phyloP scores from a whole-genome alignment of 2,888 invertebrate genomes.

The Thera britannica region DNA sequence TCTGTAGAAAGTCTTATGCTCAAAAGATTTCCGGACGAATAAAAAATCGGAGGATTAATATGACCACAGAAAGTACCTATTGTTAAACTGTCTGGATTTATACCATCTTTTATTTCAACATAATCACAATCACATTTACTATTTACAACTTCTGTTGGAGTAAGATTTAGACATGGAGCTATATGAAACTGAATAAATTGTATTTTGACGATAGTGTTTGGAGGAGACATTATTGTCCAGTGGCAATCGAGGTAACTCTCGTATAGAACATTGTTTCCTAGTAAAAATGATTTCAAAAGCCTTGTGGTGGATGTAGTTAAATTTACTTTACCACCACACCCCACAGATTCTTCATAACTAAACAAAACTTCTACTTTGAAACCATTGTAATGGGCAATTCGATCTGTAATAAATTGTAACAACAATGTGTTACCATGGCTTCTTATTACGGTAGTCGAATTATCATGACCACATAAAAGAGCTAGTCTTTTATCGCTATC shows the following conservation, averaged over 20 bases:
- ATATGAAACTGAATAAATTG: slow-evolving; percentile 83
- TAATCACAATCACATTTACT: slow-evolving; percentile 88
- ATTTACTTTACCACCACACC: slow-evolving; percentile 89
- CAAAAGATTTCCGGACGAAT: slow-evolving; percentile 86
- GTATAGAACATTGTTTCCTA: slow-evolving; percentile 76
- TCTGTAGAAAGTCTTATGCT: slow-evolving; percentile 89
- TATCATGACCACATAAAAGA: slow-evolving; percentile 88
- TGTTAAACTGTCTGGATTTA: slow-evolving; percentile 86
- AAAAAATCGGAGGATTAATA: slow-evolving; percentile 79
- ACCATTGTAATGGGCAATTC: slow-evolving; percentile 72
- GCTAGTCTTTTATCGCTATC: slow-evolving; percentile 77
- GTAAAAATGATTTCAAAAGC: slow-evolving; percentile 69
- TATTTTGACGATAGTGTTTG: slow-evolving; percentile 86
- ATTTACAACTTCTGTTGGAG: slow-evolving; percentile 67
- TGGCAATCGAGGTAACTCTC: slow-evolving; percentile 89
- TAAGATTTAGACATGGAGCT: slow-evolving; percentile 67
- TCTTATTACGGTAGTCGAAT: slow-evolving; percentile 81
- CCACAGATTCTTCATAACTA: slow-evolving; percentile 77
- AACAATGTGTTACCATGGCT: slow-evolving; percentile 85
- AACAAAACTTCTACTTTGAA: slow-evolving; percentile 87
- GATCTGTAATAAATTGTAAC: slow-evolving; percentile 79
- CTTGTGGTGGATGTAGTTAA: slow-evolving; percentile 69
- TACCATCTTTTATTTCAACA: slow-evolving; percentile 90
- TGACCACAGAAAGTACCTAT: slow-evolving; percentile 90
- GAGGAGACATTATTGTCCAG: slow-evolving; percentile 87